phyloP scores from a whole-genome alignment of 1,140 invertebrate genomes.

The Pinna nobilis region DNA sequence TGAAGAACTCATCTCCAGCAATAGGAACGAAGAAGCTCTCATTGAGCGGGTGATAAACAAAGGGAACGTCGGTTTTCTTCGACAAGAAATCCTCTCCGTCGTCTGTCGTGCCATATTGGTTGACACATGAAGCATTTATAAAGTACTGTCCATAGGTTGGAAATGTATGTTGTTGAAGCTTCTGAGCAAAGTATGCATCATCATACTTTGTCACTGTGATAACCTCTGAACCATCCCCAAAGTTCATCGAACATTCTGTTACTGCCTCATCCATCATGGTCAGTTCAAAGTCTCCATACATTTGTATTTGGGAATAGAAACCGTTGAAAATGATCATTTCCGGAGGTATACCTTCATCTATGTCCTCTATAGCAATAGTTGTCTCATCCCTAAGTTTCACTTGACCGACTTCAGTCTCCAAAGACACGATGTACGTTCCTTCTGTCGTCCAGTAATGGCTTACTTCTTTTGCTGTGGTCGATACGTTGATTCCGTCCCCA shows the following conservation, averaged over 20 bases:
- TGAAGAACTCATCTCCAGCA: constrained; percentile 23
- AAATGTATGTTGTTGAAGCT: constrained; percentile 3
- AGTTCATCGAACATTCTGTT: constrained; percentile 40
- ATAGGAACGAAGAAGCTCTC: neutral
- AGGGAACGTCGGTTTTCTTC: constrained; percentile 32
- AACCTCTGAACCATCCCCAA: constrained; percentile 45
- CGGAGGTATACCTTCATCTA: constrained; percentile 61
- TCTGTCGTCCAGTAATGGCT: constrained; percentile 56
- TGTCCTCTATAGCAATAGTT: constrained; percentile 50
- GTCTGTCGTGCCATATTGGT: constrained; percentile 10
- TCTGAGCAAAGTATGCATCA: neutral
- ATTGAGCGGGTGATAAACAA: constrained; percentile 15
- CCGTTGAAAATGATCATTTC: constrained; percentile 50
- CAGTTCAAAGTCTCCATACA: constrained; percentile 21
- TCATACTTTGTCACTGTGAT: neutral
- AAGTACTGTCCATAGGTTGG: constrained; percentile 12
- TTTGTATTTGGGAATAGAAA: constrained; percentile 36
- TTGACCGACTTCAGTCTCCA: constrained; percentile 51
- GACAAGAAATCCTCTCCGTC: constrained; percentile 18
- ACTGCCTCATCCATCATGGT: constrained; percentile 38
- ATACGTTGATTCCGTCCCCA: constrained; percentile 56
- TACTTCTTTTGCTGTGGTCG: constrained; percentile 42
- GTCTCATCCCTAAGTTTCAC: constrained; percentile 32
- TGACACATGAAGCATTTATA: constrained; percentile 12
- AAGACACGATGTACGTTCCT: constrained; percentile 59